phyloP scores from a whole-genome alignment of 2,113 vertebrate species.

The Cebidichthys violaceus region DNA sequence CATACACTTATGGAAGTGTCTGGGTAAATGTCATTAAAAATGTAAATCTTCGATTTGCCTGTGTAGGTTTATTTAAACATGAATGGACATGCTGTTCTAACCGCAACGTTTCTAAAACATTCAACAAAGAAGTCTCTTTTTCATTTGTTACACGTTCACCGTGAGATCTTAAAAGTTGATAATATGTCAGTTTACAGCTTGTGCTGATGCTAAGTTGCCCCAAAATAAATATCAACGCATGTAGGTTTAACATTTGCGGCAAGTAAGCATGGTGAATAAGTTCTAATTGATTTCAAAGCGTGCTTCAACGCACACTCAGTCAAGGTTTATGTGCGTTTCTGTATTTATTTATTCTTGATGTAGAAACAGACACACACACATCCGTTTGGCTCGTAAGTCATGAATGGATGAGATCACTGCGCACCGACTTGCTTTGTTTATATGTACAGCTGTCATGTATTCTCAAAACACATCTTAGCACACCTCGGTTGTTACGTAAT shows the following conservation, averaged over 20 bases:
- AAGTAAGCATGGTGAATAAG: background rate
- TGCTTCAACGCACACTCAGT: background rate
- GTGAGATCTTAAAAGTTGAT: background rate
- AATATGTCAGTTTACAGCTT: background rate
- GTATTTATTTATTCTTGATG: background rate
- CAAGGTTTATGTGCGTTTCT: background rate
- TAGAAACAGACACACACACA: too few relatives aligned
- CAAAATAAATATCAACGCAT: background rate
- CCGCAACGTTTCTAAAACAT: slow-evolving; percentile 19
- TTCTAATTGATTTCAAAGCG: background rate
- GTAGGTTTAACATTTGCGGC: background rate
- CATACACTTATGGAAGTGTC: background rate
- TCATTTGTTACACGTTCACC: background rate
- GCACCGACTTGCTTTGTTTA: slow-evolving; percentile 24
- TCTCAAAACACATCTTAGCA: slow-evolving; percentile 39
- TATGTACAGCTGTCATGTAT: slow-evolving; percentile 59
- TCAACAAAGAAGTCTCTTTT: background rate
- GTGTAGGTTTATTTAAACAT: slow-evolving; percentile 4
- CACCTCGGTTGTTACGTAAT: slow-evolving; percentile 64
- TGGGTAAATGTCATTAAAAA: background rate
- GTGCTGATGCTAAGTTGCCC: background rate
- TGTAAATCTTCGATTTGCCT: background rate
- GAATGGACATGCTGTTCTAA: background rate
- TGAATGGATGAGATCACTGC: slow-evolving; percentile 26
- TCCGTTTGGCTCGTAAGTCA: background rate